Evolutionary conservation across 2,113 vertebrate species (phyloP).

Genomic region (Notarius lentiginosus): DNA sequence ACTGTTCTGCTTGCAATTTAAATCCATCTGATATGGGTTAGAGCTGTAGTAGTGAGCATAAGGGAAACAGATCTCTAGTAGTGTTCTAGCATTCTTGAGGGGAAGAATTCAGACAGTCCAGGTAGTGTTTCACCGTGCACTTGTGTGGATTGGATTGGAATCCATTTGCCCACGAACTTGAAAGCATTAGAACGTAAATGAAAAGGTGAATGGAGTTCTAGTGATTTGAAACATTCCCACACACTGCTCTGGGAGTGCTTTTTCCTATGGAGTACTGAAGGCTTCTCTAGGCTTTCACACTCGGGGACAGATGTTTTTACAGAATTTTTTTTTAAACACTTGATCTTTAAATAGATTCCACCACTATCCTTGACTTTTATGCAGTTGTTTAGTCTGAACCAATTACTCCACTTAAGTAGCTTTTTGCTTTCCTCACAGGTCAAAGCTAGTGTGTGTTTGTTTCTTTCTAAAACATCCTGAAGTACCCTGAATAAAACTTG

Average conservation of each 20-base stretch:
- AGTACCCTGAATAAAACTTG: neutral
- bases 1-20: conserved; percentile 70
- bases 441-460: neutral
- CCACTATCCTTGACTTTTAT: neutral
- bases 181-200: neutral
- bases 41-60: conserved; percentile 38
- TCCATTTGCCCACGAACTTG: neutral
- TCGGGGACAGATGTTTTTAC: neutral
- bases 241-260: neutral
- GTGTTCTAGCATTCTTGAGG: neutral
- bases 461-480: neutral
- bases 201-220: conserved; percentile 1
- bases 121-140: conserved; percentile 14
- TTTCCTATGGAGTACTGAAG: neutral
- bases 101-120: conserved; percentile 21
- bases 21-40: conserved; percentile 68
- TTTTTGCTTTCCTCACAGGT: too few species aligned
- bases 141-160: neutral
- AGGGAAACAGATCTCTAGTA: conserved; percentile 30
- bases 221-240: conserved; percentile 7
- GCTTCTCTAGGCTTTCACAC: neutral
- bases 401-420: neutral
- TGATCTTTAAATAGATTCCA: neutral
- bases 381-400: neutral
- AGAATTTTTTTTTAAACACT: neutral